Percentiles rank a stretch among this genome's conserved stretches.
These are phyloP conservation scores for Calycopis cecrops DNA, from an alignment of 1,140 invertebrate species.

Conservation along the genomic window DNA sequence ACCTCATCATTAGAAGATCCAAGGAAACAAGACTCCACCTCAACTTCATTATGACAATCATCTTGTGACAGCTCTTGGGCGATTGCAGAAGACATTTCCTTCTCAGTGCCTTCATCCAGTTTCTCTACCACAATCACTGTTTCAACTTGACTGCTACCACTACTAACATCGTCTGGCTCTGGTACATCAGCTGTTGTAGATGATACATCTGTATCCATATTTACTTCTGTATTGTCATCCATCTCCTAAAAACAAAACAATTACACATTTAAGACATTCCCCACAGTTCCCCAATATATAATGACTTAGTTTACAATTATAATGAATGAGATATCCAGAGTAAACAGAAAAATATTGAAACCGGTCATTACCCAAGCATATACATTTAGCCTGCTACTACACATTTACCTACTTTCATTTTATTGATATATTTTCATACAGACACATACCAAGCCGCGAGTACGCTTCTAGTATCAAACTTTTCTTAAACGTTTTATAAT, in stretches of 20 bases:
- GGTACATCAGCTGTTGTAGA: slow-evolving; percentile 47
- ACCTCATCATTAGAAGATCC: neutral
- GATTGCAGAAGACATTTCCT: neutral
- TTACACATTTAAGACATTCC: slow-evolving; percentile 9
- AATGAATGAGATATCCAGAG: slow-evolving; percentile 29
- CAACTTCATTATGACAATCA: neutral
- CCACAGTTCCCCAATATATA: neutral
- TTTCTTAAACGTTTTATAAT: slow-evolving; percentile 25
- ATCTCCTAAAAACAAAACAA: slow-evolving; percentile 54
- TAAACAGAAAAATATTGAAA: slow-evolving; percentile 42
- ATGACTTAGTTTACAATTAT: slow-evolving; percentile 7
- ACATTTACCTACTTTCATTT: slow-evolving; percentile 65
- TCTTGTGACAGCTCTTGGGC: slow-evolving; percentile 3
- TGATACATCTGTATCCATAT: slow-evolving; percentile 61
- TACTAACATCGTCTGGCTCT: slow-evolving; percentile 35
- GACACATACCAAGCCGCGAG: slow-evolving; percentile 39
- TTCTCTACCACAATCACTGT: slow-evolving; percentile 53
- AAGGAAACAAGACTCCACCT: neutral
- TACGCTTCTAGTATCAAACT: neutral
- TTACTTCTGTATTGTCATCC: slow-evolving; percentile 52
- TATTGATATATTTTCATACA: slow-evolving; percentile 58
- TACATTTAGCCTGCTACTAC: slow-evolving; percentile 45
- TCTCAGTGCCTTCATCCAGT: slow-evolving; percentile 34
- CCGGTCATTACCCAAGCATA: slow-evolving; percentile 59
- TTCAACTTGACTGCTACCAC: slow-evolving; percentile 43